phyloP scores from a whole-genome alignment of 2,888 invertebrate species.

The Calliphora vomitoria region DNA sequence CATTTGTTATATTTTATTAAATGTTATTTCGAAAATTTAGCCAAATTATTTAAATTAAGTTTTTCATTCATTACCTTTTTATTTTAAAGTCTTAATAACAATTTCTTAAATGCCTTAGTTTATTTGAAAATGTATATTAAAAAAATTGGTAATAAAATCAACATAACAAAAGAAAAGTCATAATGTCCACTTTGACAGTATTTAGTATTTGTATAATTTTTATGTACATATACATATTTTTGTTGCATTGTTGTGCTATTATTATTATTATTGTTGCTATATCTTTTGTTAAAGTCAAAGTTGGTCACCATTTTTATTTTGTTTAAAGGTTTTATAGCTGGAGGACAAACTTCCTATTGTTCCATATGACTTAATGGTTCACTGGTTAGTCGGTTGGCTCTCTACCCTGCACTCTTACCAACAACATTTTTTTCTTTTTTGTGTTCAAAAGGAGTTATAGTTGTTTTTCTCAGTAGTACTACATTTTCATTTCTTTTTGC shows the following conservation, averaged over 20 bases:
- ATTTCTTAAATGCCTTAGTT: slow-evolving; percentile 10
- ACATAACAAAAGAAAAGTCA: slow-evolving; percentile 5
- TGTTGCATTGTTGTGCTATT: slow-evolving; percentile 27
- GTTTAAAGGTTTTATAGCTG: slow-evolving; percentile 71
- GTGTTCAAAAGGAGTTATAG: neutral
- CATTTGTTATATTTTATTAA: no score
- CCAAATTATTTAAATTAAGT: neutral
- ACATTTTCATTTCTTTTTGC: slow-evolving; percentile 22
- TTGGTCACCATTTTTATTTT: slow-evolving; percentile 69
- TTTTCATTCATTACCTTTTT: neutral
- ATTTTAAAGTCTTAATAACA: neutral
- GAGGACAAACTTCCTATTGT: slow-evolving; percentile 71
- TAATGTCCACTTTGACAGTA: slow-evolving; percentile 41
- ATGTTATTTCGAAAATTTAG: no score
- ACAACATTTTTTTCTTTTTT: neutral
- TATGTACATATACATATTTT: neutral
- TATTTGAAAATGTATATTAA: neutral
- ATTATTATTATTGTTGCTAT: slow-evolving; percentile 48
- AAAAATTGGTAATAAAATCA: neutral
- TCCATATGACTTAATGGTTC: slow-evolving; percentile 58
- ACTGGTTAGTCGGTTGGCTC: slow-evolving; percentile 35
- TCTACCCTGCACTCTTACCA: slow-evolving; percentile 8
- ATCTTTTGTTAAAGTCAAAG: slow-evolving; percentile 69
- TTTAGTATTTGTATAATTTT: slow-evolving; percentile 33
- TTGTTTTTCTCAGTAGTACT: slow-evolving; percentile 28